phyloP scores from a whole-genome alignment of 1,140 invertebrate genomes.

The Drosophila tsacasi region DNA sequence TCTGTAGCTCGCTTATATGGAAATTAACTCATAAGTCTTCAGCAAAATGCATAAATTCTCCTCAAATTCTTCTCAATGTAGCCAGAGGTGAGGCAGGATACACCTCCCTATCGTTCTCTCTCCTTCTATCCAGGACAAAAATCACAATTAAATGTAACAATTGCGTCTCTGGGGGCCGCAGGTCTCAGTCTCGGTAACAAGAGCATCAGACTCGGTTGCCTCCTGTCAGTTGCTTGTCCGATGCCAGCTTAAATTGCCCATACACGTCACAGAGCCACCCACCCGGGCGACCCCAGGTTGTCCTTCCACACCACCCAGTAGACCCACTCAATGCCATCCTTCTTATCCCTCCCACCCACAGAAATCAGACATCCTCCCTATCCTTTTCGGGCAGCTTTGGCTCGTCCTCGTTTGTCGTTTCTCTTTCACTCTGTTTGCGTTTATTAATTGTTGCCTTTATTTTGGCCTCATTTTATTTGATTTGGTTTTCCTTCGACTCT shows the following conservation, averaged over 20 bases:
- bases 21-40: not conserved
- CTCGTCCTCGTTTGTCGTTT: slow-evolving; percentile 58
- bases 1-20: not conserved
- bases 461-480: slow-evolving; percentile 81
- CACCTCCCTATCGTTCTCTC: not conserved
- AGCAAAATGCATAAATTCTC: not conserved
- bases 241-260: slow-evolving; percentile 83
- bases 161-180: slow-evolving; percentile 79
- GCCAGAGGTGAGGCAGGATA: not conserved
- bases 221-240: slow-evolving; percentile 79
- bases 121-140: slow-evolving; percentile 58
- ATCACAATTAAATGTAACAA: slow-evolving; percentile 84
- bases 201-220: slow-evolving; percentile 32
- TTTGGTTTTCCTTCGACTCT: slow-evolving; percentile 71
- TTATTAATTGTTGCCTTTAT: slow-evolving; percentile 83
- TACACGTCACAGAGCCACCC: slow-evolving; percentile 74
- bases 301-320: slow-evolving; percentile 12
- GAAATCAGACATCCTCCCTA: slow-evolving; percentile 12
- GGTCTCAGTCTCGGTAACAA: slow-evolving; percentile 40
- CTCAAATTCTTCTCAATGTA: slow-evolving; percentile 17
- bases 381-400: slow-evolving; percentile 57
- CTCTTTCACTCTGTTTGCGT: slow-evolving; percentile 69
- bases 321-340: slow-evolving; percentile 1
- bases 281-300: not conserved
- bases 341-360: slow-evolving; percentile 13